These are phyloP conservation scores for Lepus townsendii DNA, from an alignment of 2,797 vertebrate genomes.

Conservation along the genomic window DNA sequence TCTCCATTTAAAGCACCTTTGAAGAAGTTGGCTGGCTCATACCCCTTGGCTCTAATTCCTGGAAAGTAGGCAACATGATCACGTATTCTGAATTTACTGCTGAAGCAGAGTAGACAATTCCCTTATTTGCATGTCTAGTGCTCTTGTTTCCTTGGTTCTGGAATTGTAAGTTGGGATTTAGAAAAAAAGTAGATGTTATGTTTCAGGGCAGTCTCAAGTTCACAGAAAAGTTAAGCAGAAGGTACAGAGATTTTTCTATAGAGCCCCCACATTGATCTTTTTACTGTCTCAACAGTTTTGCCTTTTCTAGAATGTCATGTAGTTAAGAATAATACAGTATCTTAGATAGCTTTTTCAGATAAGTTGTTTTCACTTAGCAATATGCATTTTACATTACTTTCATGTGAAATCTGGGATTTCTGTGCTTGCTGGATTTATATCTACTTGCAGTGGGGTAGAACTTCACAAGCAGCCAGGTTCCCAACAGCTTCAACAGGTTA, in stretches of 20 bases:
- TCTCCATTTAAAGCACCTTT: slow-evolving; percentile 53
- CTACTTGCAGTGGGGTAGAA: slow-evolving; percentile 17
- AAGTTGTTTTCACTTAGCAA: too few species aligned
- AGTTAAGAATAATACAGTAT: too few species aligned
- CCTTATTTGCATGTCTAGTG: slow-evolving; percentile 17
- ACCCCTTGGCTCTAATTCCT: slow-evolving; percentile 59
- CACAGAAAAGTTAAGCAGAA: too few species aligned
- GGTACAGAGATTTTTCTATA: too few species aligned
- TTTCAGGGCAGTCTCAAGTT: too few species aligned
- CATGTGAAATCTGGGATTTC: not conserved
- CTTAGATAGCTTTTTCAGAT: too few species aligned
- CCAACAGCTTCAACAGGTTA: slow-evolving; percentile 13
- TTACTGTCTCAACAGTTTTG: too few species aligned
- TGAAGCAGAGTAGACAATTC: slow-evolving; percentile 16
- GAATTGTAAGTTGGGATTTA: slow-evolving; percentile 30
- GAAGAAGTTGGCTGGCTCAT: slow-evolving; percentile 34
- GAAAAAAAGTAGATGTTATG: too few species aligned
- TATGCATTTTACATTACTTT: too few species aligned
- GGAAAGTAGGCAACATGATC: slow-evolving; percentile 5
- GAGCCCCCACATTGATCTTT: too few species aligned
- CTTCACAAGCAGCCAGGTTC: slow-evolving; percentile 47
- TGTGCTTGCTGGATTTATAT: slow-evolving; percentile 32
- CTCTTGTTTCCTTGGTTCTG: not conserved
- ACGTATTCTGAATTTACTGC: slow-evolving; percentile 41
- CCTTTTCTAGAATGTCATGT: too few species aligned